Base-by-base conservation (phyloP, 2,113 vertebrate genomes). In the Mugil cephalus region DNA sequence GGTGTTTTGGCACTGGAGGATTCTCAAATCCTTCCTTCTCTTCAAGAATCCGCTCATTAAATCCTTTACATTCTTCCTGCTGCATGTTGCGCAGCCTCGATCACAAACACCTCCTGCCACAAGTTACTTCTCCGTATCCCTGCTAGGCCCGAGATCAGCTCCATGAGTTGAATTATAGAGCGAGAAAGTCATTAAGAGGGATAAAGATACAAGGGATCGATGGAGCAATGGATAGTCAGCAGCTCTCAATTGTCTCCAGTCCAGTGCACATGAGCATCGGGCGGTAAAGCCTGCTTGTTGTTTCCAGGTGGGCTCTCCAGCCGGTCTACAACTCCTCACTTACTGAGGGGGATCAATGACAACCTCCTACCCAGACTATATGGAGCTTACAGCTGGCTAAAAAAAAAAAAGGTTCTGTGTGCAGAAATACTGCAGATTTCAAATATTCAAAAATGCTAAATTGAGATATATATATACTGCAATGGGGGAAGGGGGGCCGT, bases 141-240 rank as follows among this genome's bases (percentile, higher is more conserved):
- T 70, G 61, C 69, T 47, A 47, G 62, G 75, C 80, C 77, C 1
- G 0, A 76, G 84, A 77, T 80, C 43, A 56, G 74, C 84, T 84
- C 78, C 80, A 73, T 35, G 77, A 77, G 83, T 76, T 89, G 87
- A 90, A 88, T 87, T 83, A 88, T 88, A 56, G 78, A 68, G 77
- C 40, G 24, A 72, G 74, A 81, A 78, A 84, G 79, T 90, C 86
- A 88, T 90, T 87, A 89, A 79, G 84, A 65, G 55, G 86, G 87
- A 89, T 91, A 80, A 89, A 91, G 86, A 90, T 84, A 80, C 86
- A 83, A 79, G 77, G 60, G 83, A 91, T 92, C 89, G 88, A 93
- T 90, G 83, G 75, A 47, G 84, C 80, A 69, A 83, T 81, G 85
- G 87, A 86, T 87, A 82, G 82, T 78, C 47, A 24, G 46, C 71